These are phyloP conservation scores for Drosophila recens DNA, from an alignment of 2,888 invertebrate species.

Conservation along the genomic window DNA sequence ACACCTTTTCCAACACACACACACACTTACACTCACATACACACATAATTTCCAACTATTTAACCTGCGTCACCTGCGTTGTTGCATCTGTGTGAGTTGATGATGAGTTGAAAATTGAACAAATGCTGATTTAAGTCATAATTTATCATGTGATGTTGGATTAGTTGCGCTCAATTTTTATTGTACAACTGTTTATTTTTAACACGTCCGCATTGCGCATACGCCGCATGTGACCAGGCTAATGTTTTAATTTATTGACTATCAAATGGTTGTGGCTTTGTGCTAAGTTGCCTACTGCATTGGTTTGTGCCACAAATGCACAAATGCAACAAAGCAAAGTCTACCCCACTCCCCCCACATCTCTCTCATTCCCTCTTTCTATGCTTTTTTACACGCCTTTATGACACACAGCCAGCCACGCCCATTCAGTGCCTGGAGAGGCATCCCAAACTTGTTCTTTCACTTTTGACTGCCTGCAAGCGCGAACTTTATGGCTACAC, in stretches of 20 bases:
- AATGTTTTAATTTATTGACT: constrained; percentile 78
- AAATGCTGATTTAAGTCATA: constrained; percentile 82
- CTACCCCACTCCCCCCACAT: background rate
- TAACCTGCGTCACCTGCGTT: constrained; percentile 65
- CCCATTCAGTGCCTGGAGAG: constrained; percentile 40
- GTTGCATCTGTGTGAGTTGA: constrained; percentile 46
- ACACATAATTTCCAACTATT: constrained; percentile 44
- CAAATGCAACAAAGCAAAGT: constrained; percentile 32
- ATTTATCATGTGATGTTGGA: constrained; percentile 78
- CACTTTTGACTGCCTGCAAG: constrained; percentile 67
- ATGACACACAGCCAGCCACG: constrained; percentile 60
- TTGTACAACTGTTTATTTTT: constrained; percentile 77
- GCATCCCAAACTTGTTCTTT: constrained; percentile 71
- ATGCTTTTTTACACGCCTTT: constrained; percentile 34
- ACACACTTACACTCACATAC: constrained; percentile 25
- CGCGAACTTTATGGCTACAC: constrained; percentile 83
- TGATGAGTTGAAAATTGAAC: constrained; percentile 80
- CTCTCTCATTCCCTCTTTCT: background rate
- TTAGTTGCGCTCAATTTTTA: constrained; percentile 76
- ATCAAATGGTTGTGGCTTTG: constrained; percentile 65
- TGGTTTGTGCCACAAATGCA: constrained; percentile 71
- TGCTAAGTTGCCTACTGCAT: constrained; percentile 69
- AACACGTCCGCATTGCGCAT: constrained; percentile 74
- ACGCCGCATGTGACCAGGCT: constrained; percentile 60
- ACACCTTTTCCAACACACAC: constrained; percentile 68